Evolutionary conservation across 2,797 vertebrate genomes (phyloP).

Genomic region (Crocodylus rhombifer): DNA sequence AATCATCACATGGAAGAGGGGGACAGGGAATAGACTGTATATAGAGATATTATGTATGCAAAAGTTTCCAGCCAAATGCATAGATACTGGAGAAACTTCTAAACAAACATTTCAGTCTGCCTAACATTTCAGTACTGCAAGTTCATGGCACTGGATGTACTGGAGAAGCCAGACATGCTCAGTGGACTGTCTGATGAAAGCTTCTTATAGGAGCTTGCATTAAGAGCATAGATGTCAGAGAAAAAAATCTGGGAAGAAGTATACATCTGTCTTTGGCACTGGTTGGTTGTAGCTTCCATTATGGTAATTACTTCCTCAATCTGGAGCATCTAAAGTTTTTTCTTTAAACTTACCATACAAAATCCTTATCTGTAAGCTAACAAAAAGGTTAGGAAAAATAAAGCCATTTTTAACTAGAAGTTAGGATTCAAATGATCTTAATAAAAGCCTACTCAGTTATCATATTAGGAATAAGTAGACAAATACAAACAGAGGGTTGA

Average conservation of each 20-base stretch:
- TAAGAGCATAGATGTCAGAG: not conserved
- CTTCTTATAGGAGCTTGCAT: not conserved
- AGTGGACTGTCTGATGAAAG: not conserved
- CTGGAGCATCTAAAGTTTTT: not conserved
- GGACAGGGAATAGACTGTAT: not conserved
- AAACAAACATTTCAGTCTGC: fast-evolving
- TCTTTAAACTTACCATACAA: not conserved
- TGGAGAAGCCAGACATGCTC: not conserved
- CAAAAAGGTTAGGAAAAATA: too few relatives aligned
- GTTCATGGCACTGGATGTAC: not conserved
- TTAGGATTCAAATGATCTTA: not conserved
- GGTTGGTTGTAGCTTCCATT: too few relatives aligned
- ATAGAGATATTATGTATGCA: not conserved
- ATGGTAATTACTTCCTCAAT: too few relatives aligned
- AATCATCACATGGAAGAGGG: too few relatives aligned
- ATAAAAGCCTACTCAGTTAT: not conserved
- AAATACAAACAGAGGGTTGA: too few relatives aligned
- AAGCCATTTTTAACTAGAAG: not conserved
- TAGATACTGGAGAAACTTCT: not conserved
- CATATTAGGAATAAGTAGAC: too few relatives aligned
- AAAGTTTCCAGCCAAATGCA: not conserved
- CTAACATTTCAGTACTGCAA: not conserved
- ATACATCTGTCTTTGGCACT: too few relatives aligned
- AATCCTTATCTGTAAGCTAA: not conserved
- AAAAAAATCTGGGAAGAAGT: not conserved